Evolutionary conservation across 2,888 invertebrate species (phyloP), one percentile per base, ranked within the genome.

Genomic region (Agriopis marginaria): DNA sequence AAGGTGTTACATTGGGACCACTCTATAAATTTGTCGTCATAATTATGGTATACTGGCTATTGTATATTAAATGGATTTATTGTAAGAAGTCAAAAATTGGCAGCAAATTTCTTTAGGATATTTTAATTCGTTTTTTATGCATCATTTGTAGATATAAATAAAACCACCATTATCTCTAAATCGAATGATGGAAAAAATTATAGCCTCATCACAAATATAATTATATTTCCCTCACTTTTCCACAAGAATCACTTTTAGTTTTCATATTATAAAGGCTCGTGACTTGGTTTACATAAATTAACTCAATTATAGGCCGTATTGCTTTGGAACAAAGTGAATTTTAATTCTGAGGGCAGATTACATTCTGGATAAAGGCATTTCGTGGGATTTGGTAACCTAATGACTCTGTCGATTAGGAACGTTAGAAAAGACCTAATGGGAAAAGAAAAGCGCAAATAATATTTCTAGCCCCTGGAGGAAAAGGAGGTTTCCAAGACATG

Each of bases 131-230:
- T 32, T 32, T 32, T 32, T 32, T 32, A 5, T 5, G 32, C 32
- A 32, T 32, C 4, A 3, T 32, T 32, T 32, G 5, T 32, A 32
- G 32, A 42, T 42, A 42, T 6, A 42, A 42, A 8, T 32, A 42
- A 42, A 9, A 1, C 9, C 42, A 10, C 42, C 42, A 47, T n/a
- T 8, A 62, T 42, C 47, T 54, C 17, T 45, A 45, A 60, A 69
- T 60, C 47, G 55, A 40, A n/a, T 54, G 66, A 54, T 66, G 66
- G 63, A 66, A 59, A 64, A 70, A 68, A 42, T 61, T 66, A 73
- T 70, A 63, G 59, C 60, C 63, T 62, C 50, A 32, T 55, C 64
- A 62, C 66, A 62, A 64, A 67, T 69, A 66, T 60, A 66, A 67
- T 68, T 69, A 69, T 53, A 66, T 47, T 58, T 61, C n/a, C 60